Percentiles rank a stretch among this genome's conserved stretches.
phyloP scores from a whole-genome alignment of 2,797 vertebrate genomes.

The Ctenochaetus hawaiiensis region DNA sequence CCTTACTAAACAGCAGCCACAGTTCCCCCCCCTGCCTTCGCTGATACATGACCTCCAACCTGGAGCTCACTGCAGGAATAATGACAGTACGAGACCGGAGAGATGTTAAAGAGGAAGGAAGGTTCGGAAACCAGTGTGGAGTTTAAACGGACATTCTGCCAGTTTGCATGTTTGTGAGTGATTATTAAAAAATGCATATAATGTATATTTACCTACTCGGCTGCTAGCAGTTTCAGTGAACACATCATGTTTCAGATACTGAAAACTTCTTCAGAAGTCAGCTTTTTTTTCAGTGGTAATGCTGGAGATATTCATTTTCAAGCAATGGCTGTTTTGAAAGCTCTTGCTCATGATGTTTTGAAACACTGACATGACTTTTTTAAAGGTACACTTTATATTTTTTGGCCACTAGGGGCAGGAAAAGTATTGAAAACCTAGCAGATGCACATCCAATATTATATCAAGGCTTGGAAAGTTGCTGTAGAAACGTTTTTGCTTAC shows the following conservation, averaged over 20 bases:
- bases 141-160: neutral
- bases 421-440: neutral
- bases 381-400: neutral
- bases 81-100: conserved; percentile 14
- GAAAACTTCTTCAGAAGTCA: neutral
- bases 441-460: neutral
- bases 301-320: neutral
- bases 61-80: conserved; percentile 36
- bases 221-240: neutral
- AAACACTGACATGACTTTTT: neutral
- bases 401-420: neutral
- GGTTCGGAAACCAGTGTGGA: neutral
- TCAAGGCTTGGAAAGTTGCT: neutral
- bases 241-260: neutral
- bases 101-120: neutral
- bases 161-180: conserved; percentile 2
- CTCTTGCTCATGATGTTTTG: neutral
- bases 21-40: conserved; percentile 12
- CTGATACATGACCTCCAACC: conserved; percentile 54
- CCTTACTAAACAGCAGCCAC: conserved; percentile 33
- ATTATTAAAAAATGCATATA: neutral
- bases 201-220: neutral
- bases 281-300: neutral
- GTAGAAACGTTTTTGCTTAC: neutral
- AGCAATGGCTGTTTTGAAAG: neutral